Evolutionary conservation across 2,113 vertebrate species (phyloP), one percentile per base, ranked within the genome.

Genomic region (Nyctereutes procyonoides): DNA sequence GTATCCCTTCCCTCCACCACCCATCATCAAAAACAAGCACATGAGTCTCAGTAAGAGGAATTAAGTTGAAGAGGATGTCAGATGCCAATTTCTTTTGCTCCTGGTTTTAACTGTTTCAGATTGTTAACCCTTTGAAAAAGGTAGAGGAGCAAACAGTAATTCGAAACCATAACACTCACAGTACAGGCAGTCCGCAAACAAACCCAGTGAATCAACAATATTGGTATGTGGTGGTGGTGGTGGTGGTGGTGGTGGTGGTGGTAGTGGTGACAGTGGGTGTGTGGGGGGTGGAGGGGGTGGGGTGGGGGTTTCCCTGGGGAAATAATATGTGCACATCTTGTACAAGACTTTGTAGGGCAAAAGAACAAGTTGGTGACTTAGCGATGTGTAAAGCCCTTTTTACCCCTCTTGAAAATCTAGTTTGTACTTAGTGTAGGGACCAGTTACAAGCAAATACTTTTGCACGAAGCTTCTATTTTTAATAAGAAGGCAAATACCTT

Each of bases 131-230:
- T 89, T 93, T 73, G 92, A 93, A 96, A 92, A 97, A 94, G 95
- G 43, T 79, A 88, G 51, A 85, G 90, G 51, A 93, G 91, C 95
- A 97, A 97, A 97, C 16, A 96, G 97, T 91, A 94, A 98, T 86
- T 85, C 83, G 96, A 98, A 95, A 92, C 95, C 77, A 2, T 83
- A 93, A 96, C 48, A 90, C 55, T 84, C 28, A 55, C 15, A 35
- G 22, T 53, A 53, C 60, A 90, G 83, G 84, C 63, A 58, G 90
- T 86, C 53, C 35, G 92, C 94, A 97, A 98, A 98, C 93, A 97
- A 98, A 91, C 73, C 60, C 79, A 82, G 24, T 15, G 63, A 88
- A 63, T 62, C 88, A 84, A 84, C 87, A 60, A 9, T 38, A 17
- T 8, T 26, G 35, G 69, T 35, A 58, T 58, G 88, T 38, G 26